phyloP scores from a whole-genome alignment of 35 echinoderm and acorn worm genomes.

The Lytechinus variegatus region DNA sequence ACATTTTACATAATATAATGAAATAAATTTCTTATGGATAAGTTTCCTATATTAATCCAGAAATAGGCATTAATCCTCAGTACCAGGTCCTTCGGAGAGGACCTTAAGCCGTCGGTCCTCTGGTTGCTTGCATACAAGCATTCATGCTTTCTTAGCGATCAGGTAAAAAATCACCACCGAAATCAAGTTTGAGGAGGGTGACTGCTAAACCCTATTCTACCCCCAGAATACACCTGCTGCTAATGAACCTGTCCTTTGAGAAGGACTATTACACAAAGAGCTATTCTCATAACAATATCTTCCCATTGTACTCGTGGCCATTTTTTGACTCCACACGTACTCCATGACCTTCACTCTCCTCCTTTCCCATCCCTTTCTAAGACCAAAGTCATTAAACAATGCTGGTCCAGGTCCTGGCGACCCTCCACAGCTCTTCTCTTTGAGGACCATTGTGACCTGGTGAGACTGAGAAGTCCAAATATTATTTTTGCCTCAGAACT shows the following conservation, averaged over 20 bases:
- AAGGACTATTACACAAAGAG: background rate
- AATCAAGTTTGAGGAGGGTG: background rate
- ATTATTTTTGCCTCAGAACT: slow-evolving; percentile 4
- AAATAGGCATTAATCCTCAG: too few relatives aligned
- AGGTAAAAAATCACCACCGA: too few relatives aligned
- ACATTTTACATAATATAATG: background rate
- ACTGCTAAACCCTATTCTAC: background rate
- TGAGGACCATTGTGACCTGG: background rate
- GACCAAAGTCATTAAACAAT: background rate
- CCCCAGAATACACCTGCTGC: background rate
- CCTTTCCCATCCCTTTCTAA: background rate
- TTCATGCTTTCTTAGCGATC: too few relatives aligned
- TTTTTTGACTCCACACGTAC: background rate
- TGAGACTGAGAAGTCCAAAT: background rate
- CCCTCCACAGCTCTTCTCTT: background rate
- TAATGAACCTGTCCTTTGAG: background rate
- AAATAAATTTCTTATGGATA: background rate
- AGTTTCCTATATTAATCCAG: background rate
- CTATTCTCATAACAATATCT: background rate
- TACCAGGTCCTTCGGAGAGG: too few relatives aligned
- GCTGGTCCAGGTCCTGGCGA: background rate
- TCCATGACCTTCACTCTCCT: background rate
- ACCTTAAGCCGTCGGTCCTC: too few relatives aligned
- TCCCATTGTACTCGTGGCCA: background rate
- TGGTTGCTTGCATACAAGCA: too few relatives aligned